Conservation (phyloP, 2,113 vertebrate genomes). For the Tragelaphus strepsiceros region DNA sequence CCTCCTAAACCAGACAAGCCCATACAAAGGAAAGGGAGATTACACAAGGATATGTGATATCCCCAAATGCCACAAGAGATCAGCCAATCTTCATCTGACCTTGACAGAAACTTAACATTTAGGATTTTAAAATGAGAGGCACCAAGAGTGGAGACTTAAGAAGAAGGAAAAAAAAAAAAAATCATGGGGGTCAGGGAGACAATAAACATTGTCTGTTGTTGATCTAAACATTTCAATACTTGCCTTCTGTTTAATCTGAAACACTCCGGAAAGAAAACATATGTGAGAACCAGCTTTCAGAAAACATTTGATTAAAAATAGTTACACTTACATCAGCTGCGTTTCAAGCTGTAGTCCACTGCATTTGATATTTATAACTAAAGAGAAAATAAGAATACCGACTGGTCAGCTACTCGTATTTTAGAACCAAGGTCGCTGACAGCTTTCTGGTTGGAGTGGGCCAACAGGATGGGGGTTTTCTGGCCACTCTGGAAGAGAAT, state of each 20-base stretch:
- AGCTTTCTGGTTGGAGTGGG: background rate
- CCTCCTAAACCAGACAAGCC: conserved; percentile 40
- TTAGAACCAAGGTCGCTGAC: background rate
- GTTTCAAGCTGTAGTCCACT: background rate
- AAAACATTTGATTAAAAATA: background rate
- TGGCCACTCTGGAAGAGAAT: background rate
- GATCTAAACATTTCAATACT: background rate
- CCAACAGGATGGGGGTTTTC: background rate
- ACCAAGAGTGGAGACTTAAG: background rate
- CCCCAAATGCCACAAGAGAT: background rate
- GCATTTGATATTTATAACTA: conserved; percentile 13
- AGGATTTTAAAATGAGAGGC: conserved; percentile 20
- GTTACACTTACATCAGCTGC: background rate
- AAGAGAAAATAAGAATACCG: conserved; percentile 26
- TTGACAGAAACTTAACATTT: background rate
- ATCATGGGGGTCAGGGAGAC: background rate
- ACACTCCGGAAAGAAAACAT: background rate
- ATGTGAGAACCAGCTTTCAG: background rate
- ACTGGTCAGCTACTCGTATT: background rate
- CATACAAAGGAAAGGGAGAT: conserved; percentile 14
- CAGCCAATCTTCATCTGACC: background rate
- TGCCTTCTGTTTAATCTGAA: background rate
- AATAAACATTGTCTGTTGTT: background rate
- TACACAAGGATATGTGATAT: conserved; percentile 27
- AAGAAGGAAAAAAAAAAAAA: background rate